These are phyloP conservation scores for Beris morrisii DNA, from an alignment of 2,888 invertebrate species.

Conservation along the genomic window DNA sequence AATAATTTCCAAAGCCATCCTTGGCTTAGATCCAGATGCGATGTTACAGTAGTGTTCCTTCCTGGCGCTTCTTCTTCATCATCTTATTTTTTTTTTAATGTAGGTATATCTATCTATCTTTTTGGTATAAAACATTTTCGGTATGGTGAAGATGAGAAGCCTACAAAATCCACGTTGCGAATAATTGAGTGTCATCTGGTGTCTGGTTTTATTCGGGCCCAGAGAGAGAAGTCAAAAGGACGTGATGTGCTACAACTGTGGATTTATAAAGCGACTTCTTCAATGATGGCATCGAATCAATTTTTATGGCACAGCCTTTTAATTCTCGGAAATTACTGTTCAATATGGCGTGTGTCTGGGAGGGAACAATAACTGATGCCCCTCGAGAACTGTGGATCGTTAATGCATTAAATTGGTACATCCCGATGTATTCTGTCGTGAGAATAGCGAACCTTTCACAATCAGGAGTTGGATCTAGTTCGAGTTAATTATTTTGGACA, in stretches of 20 bases:
- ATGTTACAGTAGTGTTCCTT: background rate
- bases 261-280: slow-evolving; percentile 1
- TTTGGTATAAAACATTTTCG: no score
- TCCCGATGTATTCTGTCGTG: no score
- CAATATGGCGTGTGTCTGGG: no score
- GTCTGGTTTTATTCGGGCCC: background rate
- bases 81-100: no score
- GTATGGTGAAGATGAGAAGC: slow-evolving; percentile 11
- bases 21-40: slow-evolving; percentile 25
- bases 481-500: no score
- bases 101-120: no score
- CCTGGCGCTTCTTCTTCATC: no score
- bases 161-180: slow-evolving; percentile 13
- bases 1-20: slow-evolving; percentile 30
- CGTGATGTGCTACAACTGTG: slow-evolving; percentile 1
- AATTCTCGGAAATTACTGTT: slow-evolving; percentile 3
- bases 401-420: no score
- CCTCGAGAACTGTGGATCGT: no score
- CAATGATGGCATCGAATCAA: slow-evolving; percentile 6
- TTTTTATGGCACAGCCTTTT: slow-evolving; percentile 7
- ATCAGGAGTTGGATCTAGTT: no score
- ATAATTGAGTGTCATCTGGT: slow-evolving; percentile 29
- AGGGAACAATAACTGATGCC: no score
- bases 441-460: no score
- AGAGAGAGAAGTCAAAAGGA: slow-evolving; percentile 3